These are phyloP conservation scores for Trididemnum clinides DNA, from an alignment of 23 tunicate species.

Conservation along the genomic window DNA sequence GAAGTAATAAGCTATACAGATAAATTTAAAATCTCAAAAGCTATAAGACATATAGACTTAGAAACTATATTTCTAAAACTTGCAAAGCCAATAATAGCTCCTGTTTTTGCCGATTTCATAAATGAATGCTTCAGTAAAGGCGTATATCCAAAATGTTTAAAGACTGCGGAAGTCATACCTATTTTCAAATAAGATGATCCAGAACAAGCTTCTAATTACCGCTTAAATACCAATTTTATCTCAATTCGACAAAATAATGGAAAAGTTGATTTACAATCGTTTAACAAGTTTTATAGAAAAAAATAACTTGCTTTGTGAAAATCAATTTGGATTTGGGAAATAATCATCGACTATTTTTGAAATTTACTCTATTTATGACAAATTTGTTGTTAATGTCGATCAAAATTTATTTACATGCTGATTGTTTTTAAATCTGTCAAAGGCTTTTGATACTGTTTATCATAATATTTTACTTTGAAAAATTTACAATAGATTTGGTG, in stretches of 20 bases:
- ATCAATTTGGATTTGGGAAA: conserved; percentile 14
- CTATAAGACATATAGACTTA: too few relatives aligned
- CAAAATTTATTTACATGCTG: not conserved
- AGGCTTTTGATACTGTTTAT: not conserved
- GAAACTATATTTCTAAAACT: too few relatives aligned
- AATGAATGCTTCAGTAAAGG: too few relatives aligned
- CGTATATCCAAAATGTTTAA: not conserved
- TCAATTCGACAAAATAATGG: not conserved
- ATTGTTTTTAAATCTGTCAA: not conserved
- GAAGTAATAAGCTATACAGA: too few relatives aligned
- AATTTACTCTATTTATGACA: not conserved
- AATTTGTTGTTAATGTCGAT: not conserved
- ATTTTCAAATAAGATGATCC: not conserved
- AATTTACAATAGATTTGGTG: not conserved
- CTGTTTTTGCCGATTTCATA: too few relatives aligned
- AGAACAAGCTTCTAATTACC: not conserved
- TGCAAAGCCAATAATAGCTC: too few relatives aligned
- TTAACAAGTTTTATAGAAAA: not conserved
- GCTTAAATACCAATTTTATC: not conserved
- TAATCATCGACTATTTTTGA: not conserved
- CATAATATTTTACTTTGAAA: conserved; percentile 1
- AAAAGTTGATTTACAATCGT: not conserved
- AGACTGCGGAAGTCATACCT: not conserved
- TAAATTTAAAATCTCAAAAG: too few relatives aligned
- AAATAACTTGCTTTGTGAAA: not conserved